Base-by-base conservation (phyloP, 2,113 vertebrate species). In the Pluvianellus socialis region DNA sequence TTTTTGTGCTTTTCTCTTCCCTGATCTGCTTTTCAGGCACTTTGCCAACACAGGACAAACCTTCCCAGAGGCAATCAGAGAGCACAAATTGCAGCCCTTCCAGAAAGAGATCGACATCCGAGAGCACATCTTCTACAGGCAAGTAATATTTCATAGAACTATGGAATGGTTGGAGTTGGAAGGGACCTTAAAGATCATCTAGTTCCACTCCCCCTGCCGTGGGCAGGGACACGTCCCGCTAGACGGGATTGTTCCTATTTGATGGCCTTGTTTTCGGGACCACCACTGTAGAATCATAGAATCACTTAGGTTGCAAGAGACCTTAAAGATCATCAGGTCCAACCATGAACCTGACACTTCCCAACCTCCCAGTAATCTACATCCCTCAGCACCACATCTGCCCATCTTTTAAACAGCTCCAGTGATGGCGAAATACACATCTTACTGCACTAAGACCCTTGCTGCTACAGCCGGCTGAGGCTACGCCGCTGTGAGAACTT, bases 71-170 rank as follows among this genome's bases (percentile, higher is more conserved):
- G 65, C 94, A 95, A 22, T 52, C 97, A 2, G 98, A 98, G 88
- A 98, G 96, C 96, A 97, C 96, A 62, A 97, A 32, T 32, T 98
- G 97, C 94, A 98, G 98, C 86, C 98, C 98, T 61, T 97, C 98
- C 70, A 97, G 98, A 47, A 98, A 98, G 95, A 97, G 98, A 52
- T 98, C 98, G 32, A 88, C 92, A 0, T 98, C 98, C 4, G 98
- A 98, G 94, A 98, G 98, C 94, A 95, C 98, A 13, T 96, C 98
- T 74, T 97, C 98, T 47, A 91, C 98, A 98, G 98, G 98, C 96
- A 97, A 98, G 97, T 97, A 13, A 14, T 18, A 8, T 45, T 66
- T 45, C 63, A 14, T 15, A 23, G 42, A 66, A 44, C 28, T 28
- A 22, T 21, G 10, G 63, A 66, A 66, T 32, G 42, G 28, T 32